These are phyloP conservation scores for Beris morrisii DNA, from an alignment of 2,888 invertebrate genomes.

Conservation along the genomic window DNA sequence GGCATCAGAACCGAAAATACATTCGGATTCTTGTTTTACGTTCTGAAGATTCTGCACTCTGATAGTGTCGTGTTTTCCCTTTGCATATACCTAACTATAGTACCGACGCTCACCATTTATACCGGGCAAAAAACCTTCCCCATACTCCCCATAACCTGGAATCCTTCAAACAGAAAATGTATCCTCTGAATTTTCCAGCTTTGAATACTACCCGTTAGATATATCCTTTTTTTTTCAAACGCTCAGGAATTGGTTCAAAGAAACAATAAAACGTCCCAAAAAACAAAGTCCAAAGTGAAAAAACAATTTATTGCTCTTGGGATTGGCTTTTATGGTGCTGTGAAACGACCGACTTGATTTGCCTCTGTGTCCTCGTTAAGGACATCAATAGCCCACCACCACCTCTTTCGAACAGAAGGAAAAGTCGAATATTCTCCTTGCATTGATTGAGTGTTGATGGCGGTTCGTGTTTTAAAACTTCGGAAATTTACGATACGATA, in stretches of 20 bases:
- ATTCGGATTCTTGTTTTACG: constrained; percentile 31
- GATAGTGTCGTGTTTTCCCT: constrained; percentile 22
- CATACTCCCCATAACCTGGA: constrained; percentile 2
- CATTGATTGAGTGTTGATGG: constrained; percentile 39
- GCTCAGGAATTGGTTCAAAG: constrained; percentile 34
- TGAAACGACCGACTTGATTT: constrained; percentile 37
- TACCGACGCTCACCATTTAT: background rate
- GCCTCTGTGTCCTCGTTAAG: constrained; percentile 36
- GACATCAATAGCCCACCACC: constrained; percentile 28
- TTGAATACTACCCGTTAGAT: background rate
- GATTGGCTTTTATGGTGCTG: constrained; percentile 38
- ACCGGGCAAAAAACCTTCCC: background rate
- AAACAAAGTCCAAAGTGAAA: constrained; percentile 38
- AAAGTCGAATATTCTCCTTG: constrained; percentile 30
- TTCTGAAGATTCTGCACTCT: constrained; percentile 21
- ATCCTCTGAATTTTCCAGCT: constrained; percentile 7
- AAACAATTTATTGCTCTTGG: constrained; percentile 39
- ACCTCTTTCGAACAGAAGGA: constrained; percentile 7
- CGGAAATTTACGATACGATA: constrained; percentile 3
- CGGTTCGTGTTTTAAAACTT: constrained; percentile 33
- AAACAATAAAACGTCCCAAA: constrained; percentile 38
- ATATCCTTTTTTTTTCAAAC: constrained; percentile 10
- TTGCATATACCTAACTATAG: background rate
- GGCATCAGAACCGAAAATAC: constrained; percentile 14
- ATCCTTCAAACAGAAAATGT: constrained; percentile 8